Evolutionary conservation across 2,113 vertebrate genomes (phyloP).

Genomic region (Pongo abelii): DNA sequence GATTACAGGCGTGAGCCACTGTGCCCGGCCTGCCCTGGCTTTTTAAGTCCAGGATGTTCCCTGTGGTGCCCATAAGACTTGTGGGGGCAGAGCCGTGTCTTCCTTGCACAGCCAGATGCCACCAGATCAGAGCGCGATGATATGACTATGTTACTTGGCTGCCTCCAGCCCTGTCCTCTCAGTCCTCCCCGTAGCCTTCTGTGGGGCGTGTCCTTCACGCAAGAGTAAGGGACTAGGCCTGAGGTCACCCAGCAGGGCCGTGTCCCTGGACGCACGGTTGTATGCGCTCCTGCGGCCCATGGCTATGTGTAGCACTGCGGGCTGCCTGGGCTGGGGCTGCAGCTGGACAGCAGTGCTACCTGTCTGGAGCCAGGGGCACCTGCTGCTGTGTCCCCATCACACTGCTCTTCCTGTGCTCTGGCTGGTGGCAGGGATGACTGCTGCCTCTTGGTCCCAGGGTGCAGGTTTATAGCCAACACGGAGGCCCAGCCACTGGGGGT

Average conservation of each 20-base stretch:
- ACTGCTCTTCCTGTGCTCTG: too few relatives aligned
- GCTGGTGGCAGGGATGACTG: rapidly evolving
- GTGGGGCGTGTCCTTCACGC: not conserved
- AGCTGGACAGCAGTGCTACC: not conserved
- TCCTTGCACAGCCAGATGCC: rapidly evolving
- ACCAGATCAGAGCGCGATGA: not conserved
- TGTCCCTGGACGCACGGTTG: rapidly evolving
- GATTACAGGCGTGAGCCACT: too few relatives aligned
- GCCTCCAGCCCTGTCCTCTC: not conserved
- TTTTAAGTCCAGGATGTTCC: rapidly evolving
- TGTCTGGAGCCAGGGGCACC: rapidly evolving
- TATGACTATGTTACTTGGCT: rapidly evolving
- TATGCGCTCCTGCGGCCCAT: not conserved
- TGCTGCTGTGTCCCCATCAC: rapidly evolving
- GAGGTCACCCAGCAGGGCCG: not conserved
- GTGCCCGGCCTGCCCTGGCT: not conserved
- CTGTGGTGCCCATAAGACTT: not conserved
- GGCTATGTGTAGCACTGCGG: rapidly evolving
- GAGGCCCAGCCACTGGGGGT: not conserved
- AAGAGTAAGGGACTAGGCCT: rapidly evolving
- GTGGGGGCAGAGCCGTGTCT: not conserved
- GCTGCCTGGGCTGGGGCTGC: not conserved
- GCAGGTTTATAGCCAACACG: not conserved
- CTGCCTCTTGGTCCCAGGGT: not conserved
- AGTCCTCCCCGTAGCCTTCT: not conserved